Evolutionary conservation across 2,888 invertebrate species (phyloP).

Genomic region (Molanna angustata): DNA sequence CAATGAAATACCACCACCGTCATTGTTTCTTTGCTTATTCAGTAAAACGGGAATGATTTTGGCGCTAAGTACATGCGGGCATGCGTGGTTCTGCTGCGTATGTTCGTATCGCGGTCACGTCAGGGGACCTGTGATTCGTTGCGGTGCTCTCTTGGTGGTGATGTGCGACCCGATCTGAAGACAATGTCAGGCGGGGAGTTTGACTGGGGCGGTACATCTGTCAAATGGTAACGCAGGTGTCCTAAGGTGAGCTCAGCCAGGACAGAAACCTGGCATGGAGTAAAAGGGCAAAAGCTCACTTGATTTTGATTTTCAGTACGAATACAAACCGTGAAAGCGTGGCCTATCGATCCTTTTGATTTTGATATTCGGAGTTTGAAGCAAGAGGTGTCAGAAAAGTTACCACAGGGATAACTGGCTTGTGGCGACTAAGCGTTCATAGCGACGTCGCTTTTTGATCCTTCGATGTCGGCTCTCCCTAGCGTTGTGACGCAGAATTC

Average conservation of each 20-base stretch:
- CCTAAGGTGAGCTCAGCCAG: conserved; percentile 63
- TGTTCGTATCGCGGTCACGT: conserved; percentile 38
- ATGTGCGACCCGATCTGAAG: conserved; percentile 55
- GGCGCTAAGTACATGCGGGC: conserved; percentile 46
- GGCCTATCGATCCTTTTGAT: conserved; percentile 65
- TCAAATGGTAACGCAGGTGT: conserved; percentile 64
- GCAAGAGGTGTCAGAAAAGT: conserved; percentile 70
- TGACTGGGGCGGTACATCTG: conserved; percentile 67
- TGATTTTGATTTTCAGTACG: conserved; percentile 65
- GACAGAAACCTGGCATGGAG: conserved; percentile 70
- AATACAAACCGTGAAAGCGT: conserved; percentile 63
- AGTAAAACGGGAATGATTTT: no score
- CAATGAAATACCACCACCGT: conserved; percentile 40
- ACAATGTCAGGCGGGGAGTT: conserved; percentile 63
- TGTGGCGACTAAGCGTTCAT: no score
- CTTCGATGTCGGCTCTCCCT: conserved; percentile 69
- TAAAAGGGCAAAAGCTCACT: conserved; percentile 67
- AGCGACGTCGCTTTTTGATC: no score
- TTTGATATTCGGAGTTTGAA: conserved; percentile 56
- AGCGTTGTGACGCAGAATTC: conserved; percentile 72
- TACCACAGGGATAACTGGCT: no score
- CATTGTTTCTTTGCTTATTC: conserved; percentile 41
- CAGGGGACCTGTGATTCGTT: no score
- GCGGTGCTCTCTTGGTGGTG: no score
- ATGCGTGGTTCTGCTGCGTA: conserved; percentile 53